These are phyloP conservation scores for Xenentodon cancila DNA, from an alignment of 2,797 vertebrate species.

Conservation along the genomic window DNA sequence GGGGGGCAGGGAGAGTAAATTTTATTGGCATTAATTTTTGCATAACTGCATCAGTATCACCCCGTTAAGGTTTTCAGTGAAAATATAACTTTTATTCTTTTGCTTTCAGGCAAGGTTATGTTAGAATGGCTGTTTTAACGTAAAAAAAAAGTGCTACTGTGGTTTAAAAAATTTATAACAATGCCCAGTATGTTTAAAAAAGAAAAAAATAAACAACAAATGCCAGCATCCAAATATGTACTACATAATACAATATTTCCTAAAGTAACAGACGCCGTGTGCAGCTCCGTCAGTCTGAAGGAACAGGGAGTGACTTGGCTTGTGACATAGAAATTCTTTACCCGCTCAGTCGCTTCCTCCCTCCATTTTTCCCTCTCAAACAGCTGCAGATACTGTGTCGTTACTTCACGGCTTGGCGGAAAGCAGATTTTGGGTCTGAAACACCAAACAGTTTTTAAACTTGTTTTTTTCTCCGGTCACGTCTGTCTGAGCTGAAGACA, in stretches of 20 bases:
- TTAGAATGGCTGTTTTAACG: not conserved
- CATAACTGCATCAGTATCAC: not conserved
- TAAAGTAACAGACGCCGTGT: slow-evolving; percentile 5
- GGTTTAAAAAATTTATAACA: too few relatives aligned
- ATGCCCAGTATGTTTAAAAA: too few relatives aligned
- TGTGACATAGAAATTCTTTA: slow-evolving; percentile 37
- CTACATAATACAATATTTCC: not conserved
- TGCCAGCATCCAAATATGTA: not conserved
- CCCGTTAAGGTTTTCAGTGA: not conserved
- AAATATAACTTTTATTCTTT: not conserved
- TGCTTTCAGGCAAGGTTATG: not conserved
- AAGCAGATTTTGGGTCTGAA: slow-evolving; percentile 17
- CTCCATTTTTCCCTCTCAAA: slow-evolving; percentile 15
- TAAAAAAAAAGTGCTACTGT: not conserved
- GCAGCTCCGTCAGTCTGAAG: slow-evolving; percentile 1
- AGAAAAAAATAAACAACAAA: not conserved
- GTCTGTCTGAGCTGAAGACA: slow-evolving; percentile 20
- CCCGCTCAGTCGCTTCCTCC: slow-evolving; percentile 16
- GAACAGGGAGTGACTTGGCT: slow-evolving; percentile 41
- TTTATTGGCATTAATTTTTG: slow-evolving; percentile 20
- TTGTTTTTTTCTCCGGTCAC: not conserved
- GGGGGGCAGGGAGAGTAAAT: too few relatives aligned
- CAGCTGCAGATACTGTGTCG: not conserved
- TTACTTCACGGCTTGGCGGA: not conserved
- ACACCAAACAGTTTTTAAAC: not conserved